Evolutionary conservation across 2,113 vertebrate genomes (phyloP).

Genomic region (Panurus biarmicus): DNA sequence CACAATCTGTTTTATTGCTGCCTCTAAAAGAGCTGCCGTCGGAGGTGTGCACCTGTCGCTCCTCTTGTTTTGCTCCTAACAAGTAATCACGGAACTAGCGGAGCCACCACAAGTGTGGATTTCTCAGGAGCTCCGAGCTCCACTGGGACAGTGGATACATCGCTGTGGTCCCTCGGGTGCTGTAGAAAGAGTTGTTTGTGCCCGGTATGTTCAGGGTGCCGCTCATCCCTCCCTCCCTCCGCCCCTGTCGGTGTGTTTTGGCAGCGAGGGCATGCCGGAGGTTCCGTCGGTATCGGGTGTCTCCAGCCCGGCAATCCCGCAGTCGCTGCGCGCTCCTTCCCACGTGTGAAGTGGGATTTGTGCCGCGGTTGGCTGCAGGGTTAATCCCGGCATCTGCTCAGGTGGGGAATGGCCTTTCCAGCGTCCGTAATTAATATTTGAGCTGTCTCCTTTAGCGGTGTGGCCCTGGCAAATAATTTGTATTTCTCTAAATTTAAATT

Average conservation of each 20-base stretch:
- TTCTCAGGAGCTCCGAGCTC: accelerated
- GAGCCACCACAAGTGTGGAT: accelerated
- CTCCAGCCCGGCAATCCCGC: accelerated
- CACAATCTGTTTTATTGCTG: background rate
- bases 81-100: accelerated
- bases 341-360: background rate
- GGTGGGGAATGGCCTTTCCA: background rate
- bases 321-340: accelerated
- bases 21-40: background rate
- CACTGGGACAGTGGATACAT: accelerated
- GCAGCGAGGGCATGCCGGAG: background rate
- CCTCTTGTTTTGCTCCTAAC: background rate
- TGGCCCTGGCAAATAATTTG: background rate
- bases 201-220: accelerated
- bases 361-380: background rate
- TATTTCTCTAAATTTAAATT: background rate
- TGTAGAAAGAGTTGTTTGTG: background rate
- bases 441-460: background rate
- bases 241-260: accelerated
- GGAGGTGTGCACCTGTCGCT: background rate
- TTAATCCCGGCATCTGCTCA: background rate
- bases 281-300: background rate
- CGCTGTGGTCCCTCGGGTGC: accelerated
- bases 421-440: accelerated
- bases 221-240: too few species aligned